Evolutionary conservation across 2,888 invertebrate species (phyloP).

Genomic region (Anorthoa munda): DNA sequence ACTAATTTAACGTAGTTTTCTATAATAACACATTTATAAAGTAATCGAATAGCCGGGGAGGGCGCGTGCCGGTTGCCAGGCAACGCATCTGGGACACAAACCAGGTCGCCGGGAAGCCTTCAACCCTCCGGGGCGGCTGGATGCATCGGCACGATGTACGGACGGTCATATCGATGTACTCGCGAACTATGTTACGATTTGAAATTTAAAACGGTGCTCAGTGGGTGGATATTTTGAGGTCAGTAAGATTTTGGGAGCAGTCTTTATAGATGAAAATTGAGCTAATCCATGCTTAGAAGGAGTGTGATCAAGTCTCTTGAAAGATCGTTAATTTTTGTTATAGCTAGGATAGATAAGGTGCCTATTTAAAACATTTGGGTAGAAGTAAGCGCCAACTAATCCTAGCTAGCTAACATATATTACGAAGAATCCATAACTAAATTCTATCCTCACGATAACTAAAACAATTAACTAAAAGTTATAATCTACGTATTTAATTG

Average conservation of each 20-base stretch:
- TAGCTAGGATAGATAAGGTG: not conserved
- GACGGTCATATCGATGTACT: conserved; percentile 37
- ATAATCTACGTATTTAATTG: not conserved
- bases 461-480: not conserved
- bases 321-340: not conserved
- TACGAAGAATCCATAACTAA: not conserved
- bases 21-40: conserved; percentile 66
- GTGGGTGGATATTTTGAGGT: not conserved
- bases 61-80: conserved; percentile 73
- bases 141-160: conserved; percentile 60
- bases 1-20: conserved; percentile 65
- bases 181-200: conserved; percentile 16
- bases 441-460: not conserved
- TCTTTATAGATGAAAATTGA: not conserved
- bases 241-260: not conserved
- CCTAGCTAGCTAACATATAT: no score
- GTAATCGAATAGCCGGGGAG: conserved; percentile 68
- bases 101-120: conserved; percentile 74
- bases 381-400: not conserved
- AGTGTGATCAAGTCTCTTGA: not conserved
- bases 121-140: conserved; percentile 61
- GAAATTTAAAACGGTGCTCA: conserved; percentile 30
- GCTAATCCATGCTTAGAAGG: not conserved
- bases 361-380: not conserved
- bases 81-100: conserved; percentile 82